A percentile compares a stretch with the other conserved stretches of the same genome.
Conservation (phyloP, 2,113 vertebrate species). For the Felis catus region DNA sequence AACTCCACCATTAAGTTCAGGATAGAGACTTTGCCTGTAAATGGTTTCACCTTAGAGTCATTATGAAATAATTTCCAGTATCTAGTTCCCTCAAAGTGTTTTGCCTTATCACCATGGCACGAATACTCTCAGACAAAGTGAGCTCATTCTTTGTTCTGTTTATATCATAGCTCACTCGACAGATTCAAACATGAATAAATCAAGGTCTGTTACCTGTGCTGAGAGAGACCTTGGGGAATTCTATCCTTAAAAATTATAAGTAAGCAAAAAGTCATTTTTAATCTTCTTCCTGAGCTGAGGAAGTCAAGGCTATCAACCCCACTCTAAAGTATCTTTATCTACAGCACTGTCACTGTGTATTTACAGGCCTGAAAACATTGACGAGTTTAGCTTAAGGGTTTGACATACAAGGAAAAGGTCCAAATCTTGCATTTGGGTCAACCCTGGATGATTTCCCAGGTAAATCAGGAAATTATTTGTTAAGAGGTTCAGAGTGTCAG, state of each 20-base stretch:
- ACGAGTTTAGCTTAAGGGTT: neutral
- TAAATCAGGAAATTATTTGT: neutral
- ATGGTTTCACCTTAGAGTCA: conserved; percentile 7
- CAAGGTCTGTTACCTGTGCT: conserved; percentile 7
- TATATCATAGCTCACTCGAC: neutral
- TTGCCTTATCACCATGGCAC: neutral
- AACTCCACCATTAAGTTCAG: neutral
- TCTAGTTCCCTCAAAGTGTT: neutral
- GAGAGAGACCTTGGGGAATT: conserved; percentile 35
- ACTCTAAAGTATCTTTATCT: neutral
- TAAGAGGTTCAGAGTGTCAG: neutral
- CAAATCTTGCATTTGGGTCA: neutral
- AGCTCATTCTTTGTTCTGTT: conserved; percentile 44
- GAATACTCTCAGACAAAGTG: neutral
- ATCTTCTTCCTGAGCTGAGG: neutral
- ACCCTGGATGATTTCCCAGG: neutral
- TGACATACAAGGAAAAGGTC: neutral
- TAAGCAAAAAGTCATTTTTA: neutral
- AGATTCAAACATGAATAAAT: conserved; percentile 25
- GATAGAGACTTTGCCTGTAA: neutral
- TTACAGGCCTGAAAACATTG: neutral
- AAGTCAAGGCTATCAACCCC: neutral
- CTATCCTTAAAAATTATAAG: conserved; percentile 5
- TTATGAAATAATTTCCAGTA: conserved; percentile 19
- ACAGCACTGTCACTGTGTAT: neutral